A percentile compares a stretch with the other conserved stretches of the same genome.
Conservation (phyloP, 1,140 invertebrate species). For the Drosophila teissieri region DNA sequence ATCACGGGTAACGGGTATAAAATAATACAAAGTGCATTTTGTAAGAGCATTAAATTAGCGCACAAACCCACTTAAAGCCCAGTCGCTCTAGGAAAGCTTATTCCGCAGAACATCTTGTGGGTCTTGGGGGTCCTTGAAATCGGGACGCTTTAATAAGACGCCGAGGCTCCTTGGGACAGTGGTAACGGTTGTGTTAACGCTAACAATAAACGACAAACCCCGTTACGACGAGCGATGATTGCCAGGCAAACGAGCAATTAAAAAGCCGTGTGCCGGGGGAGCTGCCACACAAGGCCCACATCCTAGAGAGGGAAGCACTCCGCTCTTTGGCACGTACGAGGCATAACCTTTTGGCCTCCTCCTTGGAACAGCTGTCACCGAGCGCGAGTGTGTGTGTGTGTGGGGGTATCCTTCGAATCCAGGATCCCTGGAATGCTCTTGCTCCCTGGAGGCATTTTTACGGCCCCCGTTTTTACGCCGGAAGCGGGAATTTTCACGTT, state of each 20-base stretch:
- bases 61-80: no score
- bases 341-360: conserved; percentile 48
- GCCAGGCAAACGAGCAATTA: conserved; percentile 80
- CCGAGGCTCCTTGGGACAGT: conserved; percentile 30
- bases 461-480: conserved; percentile 57
- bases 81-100: conserved; percentile 3
- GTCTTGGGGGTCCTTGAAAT: conserved; percentile 42
- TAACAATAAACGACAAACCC: conserved; percentile 75
- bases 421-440: conserved; percentile 25
- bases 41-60: no score
- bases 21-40: no score
- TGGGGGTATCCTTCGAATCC: conserved; percentile 18
- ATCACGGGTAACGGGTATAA: no score
- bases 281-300: not conserved
- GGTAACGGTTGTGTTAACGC: conserved; percentile 34
- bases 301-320: conserved; percentile 3
- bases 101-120: not conserved
- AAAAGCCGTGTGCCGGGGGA: conserved; percentile 63
- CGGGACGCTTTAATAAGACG: conserved; percentile 54
- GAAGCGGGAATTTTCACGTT: conserved; percentile 53
- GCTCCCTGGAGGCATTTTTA: conserved; percentile 76
- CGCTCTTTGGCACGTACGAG: conserved; percentile 48
- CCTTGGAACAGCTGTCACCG: conserved; percentile 23
- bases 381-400: conserved; percentile 1
- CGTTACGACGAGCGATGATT: conserved; percentile 76